Conservation (phyloP, 2,113 vertebrate species). For the Peromyscus maniculatus region DNA sequence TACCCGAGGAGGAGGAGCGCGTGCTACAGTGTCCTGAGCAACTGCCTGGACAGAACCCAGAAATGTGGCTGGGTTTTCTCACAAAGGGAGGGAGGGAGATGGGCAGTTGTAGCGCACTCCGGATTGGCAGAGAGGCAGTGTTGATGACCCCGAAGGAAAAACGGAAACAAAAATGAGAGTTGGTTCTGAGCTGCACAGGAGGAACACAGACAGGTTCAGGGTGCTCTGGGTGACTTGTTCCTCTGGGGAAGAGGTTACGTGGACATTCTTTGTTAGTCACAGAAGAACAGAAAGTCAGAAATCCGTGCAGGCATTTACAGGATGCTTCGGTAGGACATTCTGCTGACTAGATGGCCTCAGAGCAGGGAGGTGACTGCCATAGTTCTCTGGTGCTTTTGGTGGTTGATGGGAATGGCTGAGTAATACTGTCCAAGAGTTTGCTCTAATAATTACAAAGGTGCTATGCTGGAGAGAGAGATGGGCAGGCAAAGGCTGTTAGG, state of each 20-base stretch:
- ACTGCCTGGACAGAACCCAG: too few species aligned
- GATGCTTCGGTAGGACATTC: too few species aligned
- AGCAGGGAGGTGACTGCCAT: background rate
- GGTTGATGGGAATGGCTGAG: background rate
- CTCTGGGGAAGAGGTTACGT: too few species aligned
- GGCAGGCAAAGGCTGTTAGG: background rate
- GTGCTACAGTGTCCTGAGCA: rapidly evolving
- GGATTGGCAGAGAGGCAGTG: background rate
- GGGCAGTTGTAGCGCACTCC: rapidly evolving
- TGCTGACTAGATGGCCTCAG: rapidly evolving
- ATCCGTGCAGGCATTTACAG: background rate
- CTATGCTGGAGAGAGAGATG: background rate
- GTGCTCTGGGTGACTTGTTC: background rate
- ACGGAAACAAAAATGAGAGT: background rate
- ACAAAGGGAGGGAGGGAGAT: rapidly evolving
- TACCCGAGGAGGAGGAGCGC: rapidly evolving
- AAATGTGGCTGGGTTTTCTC: background rate
- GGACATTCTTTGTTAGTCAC: background rate
- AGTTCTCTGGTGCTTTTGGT: background rate
- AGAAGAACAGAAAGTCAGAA: background rate
- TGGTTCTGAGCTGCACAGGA: background rate
- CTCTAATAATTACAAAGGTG: background rate
- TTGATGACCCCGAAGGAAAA: background rate
- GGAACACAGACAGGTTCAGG: background rate
- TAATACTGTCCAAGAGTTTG: background rate